Conservation (phyloP, 2,113 vertebrate genomes). For the Laterallus jamaicensis region DNA sequence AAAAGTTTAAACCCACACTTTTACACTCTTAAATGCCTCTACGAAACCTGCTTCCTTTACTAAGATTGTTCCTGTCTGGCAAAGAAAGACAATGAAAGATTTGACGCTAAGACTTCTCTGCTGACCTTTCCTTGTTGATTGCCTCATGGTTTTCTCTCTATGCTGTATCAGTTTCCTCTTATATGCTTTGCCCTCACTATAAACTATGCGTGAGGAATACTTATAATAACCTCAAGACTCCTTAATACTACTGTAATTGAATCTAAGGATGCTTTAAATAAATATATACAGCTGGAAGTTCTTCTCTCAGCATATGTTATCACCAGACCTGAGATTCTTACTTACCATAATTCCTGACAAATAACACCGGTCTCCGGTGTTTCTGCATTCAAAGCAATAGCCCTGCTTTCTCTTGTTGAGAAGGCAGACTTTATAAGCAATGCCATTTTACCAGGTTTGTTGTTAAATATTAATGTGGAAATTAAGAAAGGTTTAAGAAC, state of each 20-base stretch:
- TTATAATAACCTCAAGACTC: not conserved
- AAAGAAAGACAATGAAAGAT: not conserved
- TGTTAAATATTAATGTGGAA: conserved; percentile 55
- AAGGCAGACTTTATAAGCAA: not conserved
- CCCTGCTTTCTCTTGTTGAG: not conserved
- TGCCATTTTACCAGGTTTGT: not conserved
- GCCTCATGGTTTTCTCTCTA: not conserved
- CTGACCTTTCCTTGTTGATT: not conserved
- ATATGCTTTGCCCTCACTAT: not conserved
- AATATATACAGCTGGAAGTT: not conserved
- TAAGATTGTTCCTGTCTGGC: not conserved
- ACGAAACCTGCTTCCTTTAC: not conserved
- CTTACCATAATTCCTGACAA: not conserved
- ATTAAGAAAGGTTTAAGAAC: conserved; percentile 49
- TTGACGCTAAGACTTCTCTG: not conserved
- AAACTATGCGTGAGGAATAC: not conserved
- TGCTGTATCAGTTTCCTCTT: not conserved
- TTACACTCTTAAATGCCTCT: not conserved
- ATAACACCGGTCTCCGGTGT: not conserved
- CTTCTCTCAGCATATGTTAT: not conserved
- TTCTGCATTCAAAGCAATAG: not conserved
- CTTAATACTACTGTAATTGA: not conserved
- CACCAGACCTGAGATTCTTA: not conserved
- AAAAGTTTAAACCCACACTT: not conserved
- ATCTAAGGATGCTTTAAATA: not conserved